Conservation (phyloP, 2,797 vertebrate genomes). For the Botia almorhae region DNA sequence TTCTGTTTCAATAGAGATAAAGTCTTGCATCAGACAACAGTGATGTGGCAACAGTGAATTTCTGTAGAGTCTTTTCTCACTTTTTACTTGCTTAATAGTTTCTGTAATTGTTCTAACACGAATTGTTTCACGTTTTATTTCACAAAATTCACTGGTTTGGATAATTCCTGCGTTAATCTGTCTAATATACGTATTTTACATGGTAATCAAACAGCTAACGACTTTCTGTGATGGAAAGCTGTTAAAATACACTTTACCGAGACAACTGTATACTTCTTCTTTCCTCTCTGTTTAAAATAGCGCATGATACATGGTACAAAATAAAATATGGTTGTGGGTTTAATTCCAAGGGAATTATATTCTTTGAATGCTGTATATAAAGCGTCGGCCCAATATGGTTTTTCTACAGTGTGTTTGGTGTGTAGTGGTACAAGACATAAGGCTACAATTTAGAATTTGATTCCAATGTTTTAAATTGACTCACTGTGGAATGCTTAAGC, state of each 20-base stretch:
- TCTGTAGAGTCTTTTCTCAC: neutral
- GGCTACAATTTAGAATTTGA: neutral
- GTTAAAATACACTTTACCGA: neutral
- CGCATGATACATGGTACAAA: neutral
- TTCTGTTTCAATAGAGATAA: constrained; percentile 69
- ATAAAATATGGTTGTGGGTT: neutral
- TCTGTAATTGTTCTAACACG: neutral
- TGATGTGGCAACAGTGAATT: constrained; percentile 61
- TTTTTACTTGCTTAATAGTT: neutral
- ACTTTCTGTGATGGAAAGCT: neutral
- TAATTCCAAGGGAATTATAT: neutral
- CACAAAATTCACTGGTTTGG: neutral
- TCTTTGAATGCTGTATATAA: neutral
- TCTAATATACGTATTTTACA: neutral
- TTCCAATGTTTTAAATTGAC: neutral
- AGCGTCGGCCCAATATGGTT: no score
- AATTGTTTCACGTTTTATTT: neutral
- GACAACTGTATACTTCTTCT: neutral
- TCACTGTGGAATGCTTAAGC: neutral
- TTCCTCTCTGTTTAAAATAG: neutral
- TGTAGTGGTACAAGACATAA: neutral
- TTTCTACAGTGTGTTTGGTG: no score
- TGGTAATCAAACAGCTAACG: neutral
- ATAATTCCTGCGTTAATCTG: neutral
- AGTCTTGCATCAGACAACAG: constrained; percentile 79